phyloP scores from a whole-genome alignment of 1,140 invertebrate genomes.

The Dendroctonus ponderosae region DNA sequence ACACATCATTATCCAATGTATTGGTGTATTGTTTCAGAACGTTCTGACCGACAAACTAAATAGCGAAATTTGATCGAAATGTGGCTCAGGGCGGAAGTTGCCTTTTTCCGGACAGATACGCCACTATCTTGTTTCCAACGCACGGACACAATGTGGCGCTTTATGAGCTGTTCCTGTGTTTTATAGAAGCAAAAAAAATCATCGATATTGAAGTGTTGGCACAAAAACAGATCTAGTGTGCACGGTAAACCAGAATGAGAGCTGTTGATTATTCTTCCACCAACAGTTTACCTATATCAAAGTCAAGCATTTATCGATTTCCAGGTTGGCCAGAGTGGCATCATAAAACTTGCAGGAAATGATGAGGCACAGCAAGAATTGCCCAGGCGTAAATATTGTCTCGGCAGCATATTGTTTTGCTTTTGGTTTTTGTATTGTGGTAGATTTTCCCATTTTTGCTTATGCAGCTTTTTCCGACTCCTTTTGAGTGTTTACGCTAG shows the following conservation, averaged over 20 bases:
- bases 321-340: background rate
- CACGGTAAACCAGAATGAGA: too few relatives aligned
- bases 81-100: background rate
- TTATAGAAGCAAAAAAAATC: background rate
- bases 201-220: too few relatives aligned
- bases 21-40: too few relatives aligned
- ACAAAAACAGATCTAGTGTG: too few relatives aligned
- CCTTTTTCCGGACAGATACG: background rate
- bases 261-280: too few relatives aligned
- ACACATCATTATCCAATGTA: too few relatives aligned
- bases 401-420: slow-evolving; percentile 20
- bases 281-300: too few relatives aligned
- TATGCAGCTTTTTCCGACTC: background rate
- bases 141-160: background rate
- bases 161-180: background rate
- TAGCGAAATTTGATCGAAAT: too few relatives aligned
- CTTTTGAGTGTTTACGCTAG: background rate
- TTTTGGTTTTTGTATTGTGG: slow-evolving; percentile 1
- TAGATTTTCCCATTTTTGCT: slow-evolving; percentile 15
- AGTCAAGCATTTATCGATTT: too few relatives aligned
- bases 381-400: slow-evolving; percentile 17
- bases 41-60: too few relatives aligned
- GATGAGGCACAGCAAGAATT: slow-evolving; percentile 15
- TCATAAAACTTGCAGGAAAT: slow-evolving; percentile 12
- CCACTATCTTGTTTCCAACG: slow-evolving; percentile 3